phyloP scores from a whole-genome alignment of 1,140 invertebrate species.

The Papilio polytes region DNA sequence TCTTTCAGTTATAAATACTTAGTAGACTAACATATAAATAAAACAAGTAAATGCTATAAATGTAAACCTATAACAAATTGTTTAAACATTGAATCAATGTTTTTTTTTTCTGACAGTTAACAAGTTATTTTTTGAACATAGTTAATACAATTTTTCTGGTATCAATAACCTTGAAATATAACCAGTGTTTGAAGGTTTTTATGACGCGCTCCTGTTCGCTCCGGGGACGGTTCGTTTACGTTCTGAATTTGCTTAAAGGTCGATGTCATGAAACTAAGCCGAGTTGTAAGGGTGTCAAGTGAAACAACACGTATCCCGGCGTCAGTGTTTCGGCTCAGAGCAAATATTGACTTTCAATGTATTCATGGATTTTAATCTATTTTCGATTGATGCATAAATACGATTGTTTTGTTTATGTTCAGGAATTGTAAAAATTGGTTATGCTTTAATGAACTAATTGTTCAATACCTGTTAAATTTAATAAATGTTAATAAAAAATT shows the following conservation, averaged over 20 bases:
- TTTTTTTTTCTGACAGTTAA: no score
- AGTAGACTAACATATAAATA: no score
- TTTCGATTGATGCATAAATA: neutral
- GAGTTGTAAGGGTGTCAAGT: slow-evolving; percentile 41
- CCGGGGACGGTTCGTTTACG: slow-evolving; percentile 47
- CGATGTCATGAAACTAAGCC: slow-evolving; percentile 50
- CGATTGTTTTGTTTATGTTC: neutral
- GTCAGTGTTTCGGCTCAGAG: slow-evolving; percentile 1
- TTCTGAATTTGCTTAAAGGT: slow-evolving; percentile 63
- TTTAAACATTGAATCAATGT: no score
- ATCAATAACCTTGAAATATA: slow-evolving; percentile 5
- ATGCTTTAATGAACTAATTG: no score
- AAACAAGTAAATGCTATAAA: no score
- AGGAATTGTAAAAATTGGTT: no score
- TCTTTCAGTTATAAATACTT: no score
- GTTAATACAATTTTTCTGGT: slow-evolving; percentile 11
- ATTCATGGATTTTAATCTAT: neutral
- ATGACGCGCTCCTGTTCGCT: slow-evolving; percentile 52
- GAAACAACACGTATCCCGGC: slow-evolving; percentile 21
- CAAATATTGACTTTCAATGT: slow-evolving; percentile 17
- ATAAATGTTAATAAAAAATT: no score
- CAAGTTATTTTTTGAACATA: neutral
- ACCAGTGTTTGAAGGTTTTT: slow-evolving; percentile 52
- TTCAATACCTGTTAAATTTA: no score
- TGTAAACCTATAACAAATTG: no score